Evolutionary conservation across 1,140 invertebrate genomes (phyloP), one percentile per base, ranked within the genome.

Genomic region (Microvelia longipes): DNA sequence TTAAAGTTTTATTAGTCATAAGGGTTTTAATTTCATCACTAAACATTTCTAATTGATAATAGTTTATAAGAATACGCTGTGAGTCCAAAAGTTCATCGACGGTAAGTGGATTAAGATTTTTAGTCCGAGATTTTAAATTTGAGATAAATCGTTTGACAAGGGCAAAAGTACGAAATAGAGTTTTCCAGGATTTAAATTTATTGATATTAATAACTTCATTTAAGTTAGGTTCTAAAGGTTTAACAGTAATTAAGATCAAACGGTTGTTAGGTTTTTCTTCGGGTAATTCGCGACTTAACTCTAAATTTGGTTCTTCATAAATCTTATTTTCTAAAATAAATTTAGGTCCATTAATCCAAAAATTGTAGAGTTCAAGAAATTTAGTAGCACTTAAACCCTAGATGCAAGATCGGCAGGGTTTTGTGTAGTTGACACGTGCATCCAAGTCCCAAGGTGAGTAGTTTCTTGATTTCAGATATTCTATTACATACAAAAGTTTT

Each of bases 381-480:
- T 50, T 50, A 50, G 35, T 11, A 19, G 35, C 35, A 50, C 24
- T 64, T 24, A 24, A 64, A 14, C 62, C 62, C 62, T 64, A 5
- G 62, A 24, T 64, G 24, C 25, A 26, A 64, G 62, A 25, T 64
- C 62, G 11, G 62, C 62, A 13, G 62, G 62, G 24, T 64, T 64
- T 2, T 64, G 5, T 5, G 15, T 5, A 5, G 62, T 14, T 5
- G 2, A 24, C 25, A 64, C 62, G 24, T 64, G 62, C 25, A 64
- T 24, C 62, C 62, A 64, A 5, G 25, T 64, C 2, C 62, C 62
- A 64, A 13, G 2, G 25, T 24, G 15, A 64, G 62, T 64, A 2
- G 24, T 2, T 64, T 64, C 62, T 26, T 64, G 62, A 64, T 64
- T 26, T 64, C 62, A 64, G 62, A 64, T 64, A 64, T 24, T 26